Evolutionary conservation across 2,113 vertebrate genomes (phyloP).

Genomic region (Turdus rufiventris): DNA sequence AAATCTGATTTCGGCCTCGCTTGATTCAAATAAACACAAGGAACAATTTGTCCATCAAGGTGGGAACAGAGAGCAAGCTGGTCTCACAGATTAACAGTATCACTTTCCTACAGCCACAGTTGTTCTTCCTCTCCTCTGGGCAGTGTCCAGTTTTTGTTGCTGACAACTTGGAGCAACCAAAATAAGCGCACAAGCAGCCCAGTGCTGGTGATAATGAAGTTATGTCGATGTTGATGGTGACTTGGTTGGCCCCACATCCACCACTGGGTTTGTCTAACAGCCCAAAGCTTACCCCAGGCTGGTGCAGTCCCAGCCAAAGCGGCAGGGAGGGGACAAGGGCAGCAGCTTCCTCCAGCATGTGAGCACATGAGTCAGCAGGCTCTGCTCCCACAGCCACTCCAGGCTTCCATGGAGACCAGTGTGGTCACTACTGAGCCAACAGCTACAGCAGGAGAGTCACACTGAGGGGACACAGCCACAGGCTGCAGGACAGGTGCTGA

Average conservation of each 20-base stretch:
- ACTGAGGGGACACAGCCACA: not conserved
- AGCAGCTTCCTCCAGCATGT: not conserved
- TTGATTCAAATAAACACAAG: not conserved
- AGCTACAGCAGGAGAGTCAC: not conserved
- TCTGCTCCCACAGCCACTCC: not conserved
- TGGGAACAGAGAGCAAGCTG: accelerated
- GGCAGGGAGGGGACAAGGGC: not conserved
- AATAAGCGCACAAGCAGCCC: not conserved
- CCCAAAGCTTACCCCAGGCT: accelerated
- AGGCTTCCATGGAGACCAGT: accelerated
- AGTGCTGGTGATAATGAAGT: not conserved
- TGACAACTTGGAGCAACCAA: not conserved
- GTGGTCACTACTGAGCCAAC: not conserved
- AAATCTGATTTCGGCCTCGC: not conserved
- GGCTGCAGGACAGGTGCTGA: not conserved
- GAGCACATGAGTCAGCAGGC: not conserved
- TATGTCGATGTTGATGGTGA: not conserved
- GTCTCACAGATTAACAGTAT: not conserved
- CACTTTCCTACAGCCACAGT: not conserved
- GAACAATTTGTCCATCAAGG: accelerated
- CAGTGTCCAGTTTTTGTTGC: not conserved
- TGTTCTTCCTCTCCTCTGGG: not conserved
- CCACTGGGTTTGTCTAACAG: not conserved
- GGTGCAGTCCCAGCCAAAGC: not conserved
- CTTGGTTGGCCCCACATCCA: not conserved